Evolutionary conservation across 2,113 vertebrate species (phyloP).

Genomic region (Charadrius vociferus): DNA sequence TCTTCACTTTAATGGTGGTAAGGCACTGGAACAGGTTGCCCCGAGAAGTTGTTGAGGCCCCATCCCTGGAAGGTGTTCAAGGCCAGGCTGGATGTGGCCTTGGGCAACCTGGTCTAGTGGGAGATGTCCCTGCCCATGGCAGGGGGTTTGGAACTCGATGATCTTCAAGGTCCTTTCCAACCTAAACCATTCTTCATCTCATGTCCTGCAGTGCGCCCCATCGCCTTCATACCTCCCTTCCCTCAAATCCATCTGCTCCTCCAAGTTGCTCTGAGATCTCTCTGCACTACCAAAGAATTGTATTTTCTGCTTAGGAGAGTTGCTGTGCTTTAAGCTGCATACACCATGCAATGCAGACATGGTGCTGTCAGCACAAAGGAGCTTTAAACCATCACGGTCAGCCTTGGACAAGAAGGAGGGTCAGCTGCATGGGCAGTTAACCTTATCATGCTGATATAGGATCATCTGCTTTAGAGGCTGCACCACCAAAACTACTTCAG

Average conservation of each 20-base stretch:
- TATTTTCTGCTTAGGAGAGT: background rate
- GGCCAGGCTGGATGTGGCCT: no score
- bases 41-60: no score
- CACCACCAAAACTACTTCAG: background rate
- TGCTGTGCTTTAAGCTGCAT: background rate
- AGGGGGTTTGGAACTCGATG: no score
- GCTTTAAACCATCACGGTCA: background rate
- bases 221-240: background rate
- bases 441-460: background rate
- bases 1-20: no score
- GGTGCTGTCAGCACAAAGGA: background rate
- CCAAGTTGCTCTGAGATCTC: background rate
- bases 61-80: no score
- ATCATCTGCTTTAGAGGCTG: background rate
- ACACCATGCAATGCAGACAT: fast-evolving
- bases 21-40: no score
- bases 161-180: no score
- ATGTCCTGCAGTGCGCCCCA: background rate
- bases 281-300: background rate
- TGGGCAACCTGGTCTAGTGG: no score
- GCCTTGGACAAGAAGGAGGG: background rate
- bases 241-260: background rate
- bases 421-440: background rate
- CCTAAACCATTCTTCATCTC: background rate
- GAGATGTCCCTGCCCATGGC: no score